Evolutionary conservation across 2,797 vertebrate species (phyloP).

Genomic region (Yasuhikotakia modesta): DNA sequence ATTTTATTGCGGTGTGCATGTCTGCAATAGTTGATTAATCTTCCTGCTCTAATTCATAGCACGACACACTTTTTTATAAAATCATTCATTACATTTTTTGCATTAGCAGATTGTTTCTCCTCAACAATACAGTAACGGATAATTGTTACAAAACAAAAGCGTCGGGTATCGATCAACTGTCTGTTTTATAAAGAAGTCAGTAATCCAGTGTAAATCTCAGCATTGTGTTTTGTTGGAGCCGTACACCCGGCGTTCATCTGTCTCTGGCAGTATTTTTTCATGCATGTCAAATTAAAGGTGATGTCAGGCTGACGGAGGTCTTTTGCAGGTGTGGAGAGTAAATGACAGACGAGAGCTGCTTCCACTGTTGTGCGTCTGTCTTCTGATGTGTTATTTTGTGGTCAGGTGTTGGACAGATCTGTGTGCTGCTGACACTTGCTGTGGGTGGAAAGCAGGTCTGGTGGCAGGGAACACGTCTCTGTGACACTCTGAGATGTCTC

Average conservation of each 20-base stretch:
- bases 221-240: no score
- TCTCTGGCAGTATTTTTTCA: background rate
- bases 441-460: slow-evolving; percentile 53
- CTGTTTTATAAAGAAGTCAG: no score
- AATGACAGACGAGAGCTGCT: background rate
- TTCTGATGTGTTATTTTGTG: slow-evolving; percentile 56
- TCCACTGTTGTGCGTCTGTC: slow-evolving; percentile 42
- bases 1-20: no score
- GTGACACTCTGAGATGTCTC: slow-evolving; percentile 50
- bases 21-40: no score
- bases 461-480: slow-evolving; percentile 52
- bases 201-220: no score
- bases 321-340: background rate
- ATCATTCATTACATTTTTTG: no score
- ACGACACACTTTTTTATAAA: no score
- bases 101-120: no score
- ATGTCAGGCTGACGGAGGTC: background rate
- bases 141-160: no score
- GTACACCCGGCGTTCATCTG: background rate
- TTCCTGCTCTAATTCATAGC: no score
- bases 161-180: no score
- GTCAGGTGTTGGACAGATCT: slow-evolving; percentile 56
- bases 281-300: background rate
- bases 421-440: slow-evolving; percentile 47
- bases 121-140: no score